phyloP scores from a whole-genome alignment of 2,113 vertebrate genomes.

The Cryptoleucopteryx plumbea region DNA sequence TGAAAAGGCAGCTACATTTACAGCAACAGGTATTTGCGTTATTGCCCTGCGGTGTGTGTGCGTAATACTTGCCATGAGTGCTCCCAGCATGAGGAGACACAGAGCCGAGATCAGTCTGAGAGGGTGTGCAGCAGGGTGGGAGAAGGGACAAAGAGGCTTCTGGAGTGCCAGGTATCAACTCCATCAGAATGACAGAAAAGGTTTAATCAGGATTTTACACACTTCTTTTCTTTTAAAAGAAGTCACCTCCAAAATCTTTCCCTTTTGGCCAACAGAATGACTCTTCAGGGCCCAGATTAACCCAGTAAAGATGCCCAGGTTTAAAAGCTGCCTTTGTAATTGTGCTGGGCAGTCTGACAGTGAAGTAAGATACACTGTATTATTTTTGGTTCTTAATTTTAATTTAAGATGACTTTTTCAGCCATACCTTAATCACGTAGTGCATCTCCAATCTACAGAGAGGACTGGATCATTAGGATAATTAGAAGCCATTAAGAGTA shows the following conservation, averaged over 20 bases:
- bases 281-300: neutral
- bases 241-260: neutral
- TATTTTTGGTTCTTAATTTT: slow-evolving; percentile 34
- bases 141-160: neutral
- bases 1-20: neutral
- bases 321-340: neutral
- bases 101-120: neutral
- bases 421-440: slow-evolving; percentile 5
- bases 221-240: neutral
- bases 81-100: neutral
- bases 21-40: neutral
- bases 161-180: neutral
- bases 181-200: neutral
- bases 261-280: neutral
- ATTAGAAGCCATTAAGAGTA: slow-evolving; percentile 44
- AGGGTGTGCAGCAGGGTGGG: neutral
- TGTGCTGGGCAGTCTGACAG: neutral
- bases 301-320: neutral
- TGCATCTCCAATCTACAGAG: slow-evolving; percentile 5
- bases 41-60: neutral
- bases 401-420: slow-evolving; percentile 29
- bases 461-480: slow-evolving; percentile 43
- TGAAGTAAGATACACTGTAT: neutral
- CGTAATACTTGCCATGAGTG: neutral
- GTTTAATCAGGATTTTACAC: neutral